These are phyloP conservation scores for Spinus olivaceus DNA, from an alignment of 2,797 vertebrate genomes.

Conservation along the genomic window DNA sequence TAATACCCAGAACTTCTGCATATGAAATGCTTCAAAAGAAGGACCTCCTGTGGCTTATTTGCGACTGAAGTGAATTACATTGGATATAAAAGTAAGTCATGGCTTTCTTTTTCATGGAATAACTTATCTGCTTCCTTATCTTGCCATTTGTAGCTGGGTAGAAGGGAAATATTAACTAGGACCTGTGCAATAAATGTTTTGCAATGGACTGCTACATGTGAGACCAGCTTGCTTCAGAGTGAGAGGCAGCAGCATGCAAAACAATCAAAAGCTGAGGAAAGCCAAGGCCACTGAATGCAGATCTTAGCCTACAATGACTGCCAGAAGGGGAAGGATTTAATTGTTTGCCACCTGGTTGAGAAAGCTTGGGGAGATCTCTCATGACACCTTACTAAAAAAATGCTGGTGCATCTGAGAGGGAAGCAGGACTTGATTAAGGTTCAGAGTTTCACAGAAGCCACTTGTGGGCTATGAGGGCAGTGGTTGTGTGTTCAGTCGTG, in stretches of 20 bases:
- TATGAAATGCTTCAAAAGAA: neutral
- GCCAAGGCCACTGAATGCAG: neutral
- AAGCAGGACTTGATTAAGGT: neutral
- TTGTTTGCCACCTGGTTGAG: neutral
- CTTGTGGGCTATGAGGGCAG: neutral
- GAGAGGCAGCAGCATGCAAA: neutral
- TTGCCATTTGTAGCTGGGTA: neutral
- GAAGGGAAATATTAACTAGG: neutral
- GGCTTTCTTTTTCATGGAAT: neutral
- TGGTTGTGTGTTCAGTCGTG: neutral
- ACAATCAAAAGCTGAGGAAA: neutral
- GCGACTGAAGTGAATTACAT: neutral
- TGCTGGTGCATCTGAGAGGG: neutral
- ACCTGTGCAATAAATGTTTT: neutral
- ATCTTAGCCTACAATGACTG: neutral
- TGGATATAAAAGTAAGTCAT: neutral
- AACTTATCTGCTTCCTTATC: neutral
- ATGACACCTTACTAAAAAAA: neutral
- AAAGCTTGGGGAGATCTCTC: neutral
- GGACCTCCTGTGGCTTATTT: neutral
- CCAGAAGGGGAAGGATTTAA: neutral
- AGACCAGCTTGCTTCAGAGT: neutral
- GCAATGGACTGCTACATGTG: neutral
- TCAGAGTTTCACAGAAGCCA: neutral
- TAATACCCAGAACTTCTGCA: neutral